Percentiles rank a stretch among this genome's conserved stretches.
phyloP scores from a whole-genome alignment of 2,113 vertebrate species.

The Oreochromis spilurus region DNA sequence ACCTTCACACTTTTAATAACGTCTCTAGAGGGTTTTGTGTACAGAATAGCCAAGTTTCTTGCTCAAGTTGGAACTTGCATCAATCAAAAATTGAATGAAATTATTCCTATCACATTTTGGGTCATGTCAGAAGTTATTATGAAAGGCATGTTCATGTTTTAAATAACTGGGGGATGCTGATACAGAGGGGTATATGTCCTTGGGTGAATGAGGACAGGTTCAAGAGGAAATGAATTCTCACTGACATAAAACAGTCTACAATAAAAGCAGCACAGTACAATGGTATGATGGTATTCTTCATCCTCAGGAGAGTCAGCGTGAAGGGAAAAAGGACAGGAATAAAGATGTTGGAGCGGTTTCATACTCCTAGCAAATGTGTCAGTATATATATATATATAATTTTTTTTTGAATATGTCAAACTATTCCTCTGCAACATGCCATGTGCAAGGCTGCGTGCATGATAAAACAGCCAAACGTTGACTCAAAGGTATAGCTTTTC shows the following conservation, averaged over 20 bases:
- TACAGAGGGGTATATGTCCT: slow-evolving; percentile 65
- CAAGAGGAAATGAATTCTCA: slow-evolving; percentile 60
- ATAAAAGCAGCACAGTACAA: slow-evolving; percentile 58
- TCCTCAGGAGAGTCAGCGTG: slow-evolving; percentile 58
- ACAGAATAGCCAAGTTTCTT: slow-evolving; percentile 73
- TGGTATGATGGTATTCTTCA: slow-evolving; percentile 52
- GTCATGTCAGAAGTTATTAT: slow-evolving; percentile 82
- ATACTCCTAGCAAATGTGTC: slow-evolving; percentile 39
- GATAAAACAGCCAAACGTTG: slow-evolving; percentile 18
- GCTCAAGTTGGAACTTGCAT: slow-evolving; percentile 72
- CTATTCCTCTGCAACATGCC: slow-evolving; percentile 19
- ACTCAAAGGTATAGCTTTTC: slow-evolving; percentile 17
- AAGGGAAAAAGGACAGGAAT: slow-evolving; percentile 55
- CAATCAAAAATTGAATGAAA: slow-evolving; percentile 72
- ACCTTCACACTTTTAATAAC: slow-evolving; percentile 36
- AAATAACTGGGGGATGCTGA: slow-evolving; percentile 75
- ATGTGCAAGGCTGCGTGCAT: neutral
- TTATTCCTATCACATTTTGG: slow-evolving; percentile 81
- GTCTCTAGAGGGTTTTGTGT: slow-evolving; percentile 71
- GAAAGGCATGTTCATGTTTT: slow-evolving; percentile 76
- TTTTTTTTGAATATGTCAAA: slow-evolving; percentile 28
- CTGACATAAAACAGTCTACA: slow-evolving; percentile 59
- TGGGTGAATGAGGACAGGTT: slow-evolving; percentile 71
- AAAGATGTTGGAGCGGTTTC: slow-evolving; percentile 51
- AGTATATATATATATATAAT: neutral